A percentile compares a stretch with the other conserved stretches of the same genome.
Conservation (phyloP, 2,888 invertebrate genomes). For the Spicauda simplicius region DNA sequence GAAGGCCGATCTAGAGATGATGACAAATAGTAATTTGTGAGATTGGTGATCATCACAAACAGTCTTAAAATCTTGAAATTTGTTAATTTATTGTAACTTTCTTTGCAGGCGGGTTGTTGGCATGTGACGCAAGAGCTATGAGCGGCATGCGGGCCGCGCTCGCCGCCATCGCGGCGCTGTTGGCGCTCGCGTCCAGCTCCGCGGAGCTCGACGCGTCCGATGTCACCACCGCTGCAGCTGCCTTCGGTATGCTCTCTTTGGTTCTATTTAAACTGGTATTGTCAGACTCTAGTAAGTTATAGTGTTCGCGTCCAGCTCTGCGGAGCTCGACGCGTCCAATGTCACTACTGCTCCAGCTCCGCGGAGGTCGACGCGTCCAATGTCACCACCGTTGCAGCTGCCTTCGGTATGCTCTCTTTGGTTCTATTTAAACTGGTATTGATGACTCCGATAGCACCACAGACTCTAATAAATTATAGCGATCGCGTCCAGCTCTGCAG, state of each 20-base stretch:
- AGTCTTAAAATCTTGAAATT: too few species aligned
- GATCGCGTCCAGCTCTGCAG: too few species aligned
- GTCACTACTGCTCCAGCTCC: not conserved
- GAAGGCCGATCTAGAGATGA: too few species aligned
- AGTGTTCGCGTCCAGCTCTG: not conserved
- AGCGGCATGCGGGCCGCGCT: conserved; percentile 74
- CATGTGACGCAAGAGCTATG: conserved; percentile 73
- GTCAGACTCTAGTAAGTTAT: not conserved
- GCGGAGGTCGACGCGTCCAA: too few species aligned
- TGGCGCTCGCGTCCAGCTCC: conserved; percentile 58
- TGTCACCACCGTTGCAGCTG: too few species aligned
- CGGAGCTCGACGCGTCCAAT: not conserved
- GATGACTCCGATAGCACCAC: too few species aligned
- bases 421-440: too few species aligned
- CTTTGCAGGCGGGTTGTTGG: conserved; percentile 61
- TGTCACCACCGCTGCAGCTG: conserved; percentile 44
- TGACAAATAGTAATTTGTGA: too few species aligned
- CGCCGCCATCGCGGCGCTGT: conserved; percentile 72
- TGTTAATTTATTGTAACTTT: too few species aligned
- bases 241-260: conserved; percentile 47
- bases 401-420: too few species aligned
- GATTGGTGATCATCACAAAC: too few species aligned
- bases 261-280: not conserved
- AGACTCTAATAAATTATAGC: too few species aligned
- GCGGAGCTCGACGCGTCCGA: conserved; percentile 49